Conservation (phyloP, 1,140 invertebrate genomes). For the Geopemphigus sp. region DNA sequence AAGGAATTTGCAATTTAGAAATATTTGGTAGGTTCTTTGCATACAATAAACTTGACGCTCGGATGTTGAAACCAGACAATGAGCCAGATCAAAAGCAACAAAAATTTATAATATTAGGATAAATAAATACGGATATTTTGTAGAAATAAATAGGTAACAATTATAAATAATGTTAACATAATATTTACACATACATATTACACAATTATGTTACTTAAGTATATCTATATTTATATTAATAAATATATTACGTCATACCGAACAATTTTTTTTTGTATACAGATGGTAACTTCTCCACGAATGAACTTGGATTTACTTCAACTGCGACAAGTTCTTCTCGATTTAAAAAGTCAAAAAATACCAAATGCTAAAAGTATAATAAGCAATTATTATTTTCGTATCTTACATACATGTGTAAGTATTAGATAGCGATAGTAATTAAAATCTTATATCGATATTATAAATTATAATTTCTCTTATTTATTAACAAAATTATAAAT, state of each 20-base stretch:
- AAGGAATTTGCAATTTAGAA: conserved; percentile 56
- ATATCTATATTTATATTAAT: not conserved
- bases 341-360: conserved; percentile 62
- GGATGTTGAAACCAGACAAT: conserved; percentile 34
- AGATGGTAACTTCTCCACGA: conserved; percentile 64
- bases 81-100: conserved; percentile 48
- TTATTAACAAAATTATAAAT: not conserved
- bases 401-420: conserved; percentile 52
- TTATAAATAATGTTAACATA: not conserved
- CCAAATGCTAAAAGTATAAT: conserved; percentile 63
- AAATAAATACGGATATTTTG: not conserved
- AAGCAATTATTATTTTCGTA: conserved; percentile 58
- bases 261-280: conserved; percentile 64
- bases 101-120: conserved; percentile 49
- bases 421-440: not conserved
- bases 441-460: not conserved
- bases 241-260: conserved; percentile 55
- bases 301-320: conserved; percentile 64
- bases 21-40: conserved; percentile 56
- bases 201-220: not conserved
- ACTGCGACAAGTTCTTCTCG: conserved; percentile 66
- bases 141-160: conserved; percentile 8
- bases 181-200: not conserved
- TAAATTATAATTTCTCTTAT: no score
- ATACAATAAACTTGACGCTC: conserved; percentile 54